These are phyloP conservation scores for Heliconius ismenius DNA, from an alignment of 2,888 invertebrate genomes.

Conservation along the genomic window DNA sequence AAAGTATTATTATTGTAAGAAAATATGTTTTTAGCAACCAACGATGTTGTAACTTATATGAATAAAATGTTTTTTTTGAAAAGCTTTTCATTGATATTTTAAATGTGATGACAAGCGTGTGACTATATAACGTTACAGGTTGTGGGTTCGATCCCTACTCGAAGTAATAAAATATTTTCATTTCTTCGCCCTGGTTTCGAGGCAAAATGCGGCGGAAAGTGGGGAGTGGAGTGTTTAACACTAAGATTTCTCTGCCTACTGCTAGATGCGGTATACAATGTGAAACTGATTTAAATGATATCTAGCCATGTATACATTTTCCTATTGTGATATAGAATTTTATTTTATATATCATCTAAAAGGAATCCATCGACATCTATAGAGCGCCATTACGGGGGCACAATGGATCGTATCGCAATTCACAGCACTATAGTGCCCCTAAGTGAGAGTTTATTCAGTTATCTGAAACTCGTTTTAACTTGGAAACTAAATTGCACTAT, in stretches of 20 bases:
- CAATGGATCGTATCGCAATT: slow-evolving; percentile 16
- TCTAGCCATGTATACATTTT: not conserved
- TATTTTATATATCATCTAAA: not conserved
- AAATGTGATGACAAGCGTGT: too few relatives aligned
- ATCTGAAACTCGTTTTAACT: slow-evolving; percentile 4
- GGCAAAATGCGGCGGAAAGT: too few relatives aligned
- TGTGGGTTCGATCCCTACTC: too few relatives aligned
- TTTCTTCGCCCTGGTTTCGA: too few relatives aligned
- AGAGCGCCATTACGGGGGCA: slow-evolving; percentile 12
- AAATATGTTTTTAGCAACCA: not conserved
- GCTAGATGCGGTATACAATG: not conserved
- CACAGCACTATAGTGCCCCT: slow-evolving; percentile 10
- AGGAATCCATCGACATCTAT: not conserved
- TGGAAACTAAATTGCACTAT: not conserved
- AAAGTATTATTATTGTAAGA: not conserved
- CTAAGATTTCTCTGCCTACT: not conserved
- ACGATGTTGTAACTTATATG: not conserved
- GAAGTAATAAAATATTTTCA: too few relatives aligned
- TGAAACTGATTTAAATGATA: not conserved
- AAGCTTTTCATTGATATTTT: too few relatives aligned
- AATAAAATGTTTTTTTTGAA: too few relatives aligned
- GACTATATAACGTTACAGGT: too few relatives aligned
- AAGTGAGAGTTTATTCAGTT: slow-evolving; percentile 19
- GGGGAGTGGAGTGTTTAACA: not conserved
- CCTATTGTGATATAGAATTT: not conserved